A percentile compares a stretch with the other conserved stretches of the same genome.
Conservation (phyloP, 2,888 invertebrate species). For the Cactoblastis cactorum region DNA sequence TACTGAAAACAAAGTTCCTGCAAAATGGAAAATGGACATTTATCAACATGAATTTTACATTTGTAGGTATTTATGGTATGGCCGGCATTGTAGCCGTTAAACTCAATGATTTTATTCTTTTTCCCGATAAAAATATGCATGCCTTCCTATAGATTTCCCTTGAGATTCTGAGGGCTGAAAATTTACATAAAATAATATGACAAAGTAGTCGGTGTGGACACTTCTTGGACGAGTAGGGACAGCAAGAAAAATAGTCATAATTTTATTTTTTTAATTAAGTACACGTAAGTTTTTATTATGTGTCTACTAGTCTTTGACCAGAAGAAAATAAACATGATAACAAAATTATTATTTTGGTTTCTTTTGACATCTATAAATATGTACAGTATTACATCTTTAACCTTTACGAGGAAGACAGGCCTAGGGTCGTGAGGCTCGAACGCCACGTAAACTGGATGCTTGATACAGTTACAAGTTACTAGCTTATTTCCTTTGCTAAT, state of each 20-base stretch:
- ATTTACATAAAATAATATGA: constrained; percentile 27
- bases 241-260: neutral
- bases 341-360: no score
- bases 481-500: no score
- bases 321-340: no score
- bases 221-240: constrained; percentile 11
- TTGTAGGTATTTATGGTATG: neutral
- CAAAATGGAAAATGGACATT: constrained; percentile 2
- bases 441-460: no score
- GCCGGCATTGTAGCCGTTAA: neutral
- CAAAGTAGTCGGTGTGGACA: constrained; percentile 16
- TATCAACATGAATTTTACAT: constrained; percentile 7
- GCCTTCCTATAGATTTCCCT: constrained; percentile 34
- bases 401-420: no score
- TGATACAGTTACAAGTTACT: no score
- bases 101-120: constrained; percentile 7
- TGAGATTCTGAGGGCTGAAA: constrained; percentile 21
- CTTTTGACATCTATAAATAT: no score
- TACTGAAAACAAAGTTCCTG: neutral
- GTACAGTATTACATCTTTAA: no score
- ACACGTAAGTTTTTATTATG: no score
- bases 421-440: no score
- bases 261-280: neutral
- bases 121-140: constrained; percentile 16
- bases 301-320: no score